A percentile compares a stretch with the other conserved stretches of the same genome.
Evolutionary conservation across 2,888 invertebrate species (phyloP).

Genomic region (Thera britannica): DNA sequence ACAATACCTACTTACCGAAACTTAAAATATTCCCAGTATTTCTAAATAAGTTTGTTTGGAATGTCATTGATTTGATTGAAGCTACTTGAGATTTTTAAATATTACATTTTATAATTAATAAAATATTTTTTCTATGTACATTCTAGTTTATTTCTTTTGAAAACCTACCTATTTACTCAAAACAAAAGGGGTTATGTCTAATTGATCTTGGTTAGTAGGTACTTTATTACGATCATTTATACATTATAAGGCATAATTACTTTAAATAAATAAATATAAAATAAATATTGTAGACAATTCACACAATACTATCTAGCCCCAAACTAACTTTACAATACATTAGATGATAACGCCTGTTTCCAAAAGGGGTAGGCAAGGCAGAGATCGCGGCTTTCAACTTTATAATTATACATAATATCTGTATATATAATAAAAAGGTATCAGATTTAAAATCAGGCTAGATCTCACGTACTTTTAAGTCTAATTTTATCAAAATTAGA

Average conservation of each 20-base stretch:
- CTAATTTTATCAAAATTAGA: slow-evolving; percentile 79
- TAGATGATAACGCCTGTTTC: neutral
- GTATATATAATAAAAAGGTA: neutral
- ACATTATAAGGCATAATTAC: neutral
- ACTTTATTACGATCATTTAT: neutral
- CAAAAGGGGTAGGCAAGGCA: neutral
- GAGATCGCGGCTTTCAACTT: neutral
- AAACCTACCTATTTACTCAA: neutral
- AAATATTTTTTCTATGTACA: slow-evolving; percentile 37
- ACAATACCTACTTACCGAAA: neutral
- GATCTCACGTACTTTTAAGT: slow-evolving; percentile 18
- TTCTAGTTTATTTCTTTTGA: neutral
- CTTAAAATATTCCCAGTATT: slow-evolving; percentile 29
- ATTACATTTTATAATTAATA: slow-evolving; percentile 33
- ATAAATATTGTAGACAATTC: too few relatives aligned
- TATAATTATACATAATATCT: slow-evolving; percentile 1
- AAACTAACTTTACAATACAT: neutral
- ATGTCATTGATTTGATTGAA: slow-evolving; percentile 8
- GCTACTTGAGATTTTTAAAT: slow-evolving; percentile 26
- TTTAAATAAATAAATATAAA: too few relatives aligned
- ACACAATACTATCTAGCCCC: too few relatives aligned
- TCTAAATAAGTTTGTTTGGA: slow-evolving; percentile 13
- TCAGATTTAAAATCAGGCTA: slow-evolving; percentile 28
- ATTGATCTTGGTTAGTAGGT: neutral
- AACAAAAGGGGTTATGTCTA: neutral